Evolutionary conservation across 2,888 invertebrate genomes (phyloP).

Genomic region (Cataglyphis livida): DNA sequence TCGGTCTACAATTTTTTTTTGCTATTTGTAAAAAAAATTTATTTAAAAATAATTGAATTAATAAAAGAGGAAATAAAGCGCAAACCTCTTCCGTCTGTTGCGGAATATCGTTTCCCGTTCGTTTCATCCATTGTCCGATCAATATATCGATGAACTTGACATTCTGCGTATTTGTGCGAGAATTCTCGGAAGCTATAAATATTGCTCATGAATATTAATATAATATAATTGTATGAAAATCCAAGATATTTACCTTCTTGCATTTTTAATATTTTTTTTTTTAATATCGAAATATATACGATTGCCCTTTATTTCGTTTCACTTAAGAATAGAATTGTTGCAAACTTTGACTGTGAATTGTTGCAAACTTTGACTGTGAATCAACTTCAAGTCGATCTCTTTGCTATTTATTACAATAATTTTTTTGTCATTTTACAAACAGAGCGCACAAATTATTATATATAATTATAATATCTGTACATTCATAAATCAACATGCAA

Average conservation of each 20-base stretch:
- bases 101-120: slow-evolving; percentile 42
- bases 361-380: not conserved
- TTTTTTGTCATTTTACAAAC: not conserved
- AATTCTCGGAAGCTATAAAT: slow-evolving; percentile 44
- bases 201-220: not conserved
- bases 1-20: slow-evolving; percentile 13
- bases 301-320: not conserved
- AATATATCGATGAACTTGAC: slow-evolving; percentile 62
- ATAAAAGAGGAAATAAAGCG: slow-evolving; percentile 2
- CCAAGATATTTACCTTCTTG: slow-evolving; percentile 13
- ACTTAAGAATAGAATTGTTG: not conserved
- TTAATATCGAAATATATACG: not conserved
- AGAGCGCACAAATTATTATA: not conserved
- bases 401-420: not conserved
- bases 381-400: slow-evolving; percentile 6
- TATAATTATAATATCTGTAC: not conserved
- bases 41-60: not conserved
- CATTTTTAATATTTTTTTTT: slow-evolving; percentile 1
- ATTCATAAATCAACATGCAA: not conserved
- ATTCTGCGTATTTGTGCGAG: slow-evolving; percentile 26
- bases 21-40: not conserved
- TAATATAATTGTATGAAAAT: not conserved
- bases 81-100: slow-evolving; percentile 39
- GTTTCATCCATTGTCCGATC: slow-evolving; percentile 66
- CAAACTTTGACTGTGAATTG: not conserved